These are phyloP conservation scores for Drosophila willistoni DNA, from an alignment of 1,140 invertebrate genomes.

Conservation along the genomic window DNA sequence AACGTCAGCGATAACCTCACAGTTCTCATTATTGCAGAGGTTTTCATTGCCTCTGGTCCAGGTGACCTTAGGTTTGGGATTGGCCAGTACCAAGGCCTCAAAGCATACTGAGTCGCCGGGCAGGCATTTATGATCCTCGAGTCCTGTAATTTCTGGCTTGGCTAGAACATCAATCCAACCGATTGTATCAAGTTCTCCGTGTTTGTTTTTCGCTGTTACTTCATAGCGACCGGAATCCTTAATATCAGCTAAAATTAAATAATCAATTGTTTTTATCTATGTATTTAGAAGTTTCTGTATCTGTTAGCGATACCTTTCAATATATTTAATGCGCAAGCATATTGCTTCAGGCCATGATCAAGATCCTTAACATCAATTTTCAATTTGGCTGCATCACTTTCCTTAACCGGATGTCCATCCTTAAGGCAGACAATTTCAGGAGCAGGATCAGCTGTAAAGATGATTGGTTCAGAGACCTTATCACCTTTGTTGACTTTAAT, in stretches of 20 bases:
- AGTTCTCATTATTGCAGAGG: slow-evolving; percentile 80
- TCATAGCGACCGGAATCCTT: slow-evolving; percentile 92
- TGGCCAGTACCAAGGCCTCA: slow-evolving; percentile 88
- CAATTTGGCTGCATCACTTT: slow-evolving; percentile 82
- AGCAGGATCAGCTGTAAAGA: slow-evolving; percentile 92
- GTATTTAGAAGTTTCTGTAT: not conserved
- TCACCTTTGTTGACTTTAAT: slow-evolving; percentile 85
- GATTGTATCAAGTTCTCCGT: slow-evolving; percentile 88
- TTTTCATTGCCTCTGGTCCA: slow-evolving; percentile 86
- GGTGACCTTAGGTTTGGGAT: slow-evolving; percentile 90
- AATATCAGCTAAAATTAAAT: slow-evolving; percentile 84
- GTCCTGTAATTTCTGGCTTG: slow-evolving; percentile 89
- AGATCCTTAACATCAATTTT: slow-evolving; percentile 86
- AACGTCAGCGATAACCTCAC: slow-evolving; percentile 81
- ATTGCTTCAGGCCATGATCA: slow-evolving; percentile 90
- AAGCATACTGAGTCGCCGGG: slow-evolving; percentile 90
- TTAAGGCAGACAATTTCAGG: slow-evolving; percentile 85
- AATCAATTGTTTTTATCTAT: too few relatives aligned
- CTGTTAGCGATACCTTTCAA: slow-evolving; percentile 84
- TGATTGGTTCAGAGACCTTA: slow-evolving; percentile 90
- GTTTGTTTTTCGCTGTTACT: slow-evolving; percentile 90
- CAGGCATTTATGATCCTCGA: slow-evolving; percentile 88
- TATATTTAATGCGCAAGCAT: slow-evolving; percentile 88
- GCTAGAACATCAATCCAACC: slow-evolving; percentile 90
- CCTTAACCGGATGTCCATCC: slow-evolving; percentile 84